phyloP scores from a whole-genome alignment of 37 sponge, comb jelly and placozoan genomes.

The Theonella swinhoei region DNA sequence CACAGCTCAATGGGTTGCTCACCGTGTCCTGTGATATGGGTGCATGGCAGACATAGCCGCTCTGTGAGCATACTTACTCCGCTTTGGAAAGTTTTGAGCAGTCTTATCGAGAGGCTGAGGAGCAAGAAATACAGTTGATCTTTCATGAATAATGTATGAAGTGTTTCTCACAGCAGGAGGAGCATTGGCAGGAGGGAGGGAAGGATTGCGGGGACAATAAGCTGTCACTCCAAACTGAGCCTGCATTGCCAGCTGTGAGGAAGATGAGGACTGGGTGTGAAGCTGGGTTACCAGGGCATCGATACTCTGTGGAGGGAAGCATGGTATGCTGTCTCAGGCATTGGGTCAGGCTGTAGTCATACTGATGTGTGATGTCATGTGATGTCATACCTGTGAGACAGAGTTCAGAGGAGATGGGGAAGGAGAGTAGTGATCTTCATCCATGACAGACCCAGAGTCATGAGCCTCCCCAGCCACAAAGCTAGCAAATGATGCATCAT shows the following conservation, averaged over 20 bases:
- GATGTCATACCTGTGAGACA: too few relatives aligned
- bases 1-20: neutral
- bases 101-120: constrained; percentile 74
- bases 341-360: too few relatives aligned
- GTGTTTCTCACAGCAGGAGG: constrained; percentile 32
- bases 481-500: constrained; percentile 69
- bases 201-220: constrained; percentile 15
- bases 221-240: constrained; percentile 55
- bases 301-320: too few relatives aligned
- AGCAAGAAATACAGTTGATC: neutral
- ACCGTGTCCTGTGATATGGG: constrained; percentile 76
- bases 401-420: constrained; percentile 22
- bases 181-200: constrained; percentile 5
- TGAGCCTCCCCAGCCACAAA: constrained; percentile 63
- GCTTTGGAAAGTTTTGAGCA: constrained; percentile 68
- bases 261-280: neutral
- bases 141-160: too few relatives aligned
- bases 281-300: neutral
- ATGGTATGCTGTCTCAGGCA: too few relatives aligned
- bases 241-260: too few relatives aligned
- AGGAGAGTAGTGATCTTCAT: constrained; percentile 31
- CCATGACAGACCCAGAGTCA: neutral
- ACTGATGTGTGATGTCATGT: too few relatives aligned
- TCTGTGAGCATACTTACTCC: constrained; percentile 80
- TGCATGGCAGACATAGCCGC: constrained; percentile 82